These are phyloP conservation scores for Eufriesea mexicana DNA, from an alignment of 1,140 invertebrate genomes.

Conservation along the genomic window DNA sequence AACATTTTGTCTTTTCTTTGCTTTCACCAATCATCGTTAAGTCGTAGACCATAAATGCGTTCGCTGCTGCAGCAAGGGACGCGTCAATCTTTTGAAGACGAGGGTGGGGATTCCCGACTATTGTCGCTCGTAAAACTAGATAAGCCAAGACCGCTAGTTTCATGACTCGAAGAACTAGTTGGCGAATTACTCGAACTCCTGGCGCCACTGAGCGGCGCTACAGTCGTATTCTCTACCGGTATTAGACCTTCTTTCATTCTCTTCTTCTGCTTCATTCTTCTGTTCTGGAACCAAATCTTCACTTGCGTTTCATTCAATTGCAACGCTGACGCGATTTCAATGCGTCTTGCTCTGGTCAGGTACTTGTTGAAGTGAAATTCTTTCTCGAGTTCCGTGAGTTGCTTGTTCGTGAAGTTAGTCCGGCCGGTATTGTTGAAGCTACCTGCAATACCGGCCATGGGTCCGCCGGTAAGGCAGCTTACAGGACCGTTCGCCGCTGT, in stretches of 20 bases:
- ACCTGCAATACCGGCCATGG: constrained; percentile 70
- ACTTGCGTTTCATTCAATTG: constrained; percentile 98
- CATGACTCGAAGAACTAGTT: constrained; percentile 75
- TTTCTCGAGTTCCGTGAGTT: constrained; percentile 98
- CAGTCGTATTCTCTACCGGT: constrained; percentile 83
- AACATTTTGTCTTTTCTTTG: not conserved
- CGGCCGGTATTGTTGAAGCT: constrained; percentile 92
- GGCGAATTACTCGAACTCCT: constrained; percentile 82
- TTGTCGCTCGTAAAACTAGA: constrained; percentile 76
- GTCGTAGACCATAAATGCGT: constrained; percentile 45
- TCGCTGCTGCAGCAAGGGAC: constrained; percentile 60
- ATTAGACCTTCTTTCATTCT: constrained; percentile 95
- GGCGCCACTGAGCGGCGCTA: constrained; percentile 66
- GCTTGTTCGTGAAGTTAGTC: constrained; percentile 99
- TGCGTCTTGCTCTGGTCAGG: constrained; percentile 96
- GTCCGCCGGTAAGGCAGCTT: constrained; percentile 72
- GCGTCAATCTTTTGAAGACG: constrained; percentile 76
- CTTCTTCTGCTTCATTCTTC: constrained; percentile 97
- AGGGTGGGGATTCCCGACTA: constrained; percentile 77
- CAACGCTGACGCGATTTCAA: constrained; percentile 98
- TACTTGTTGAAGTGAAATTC: constrained; percentile 99
- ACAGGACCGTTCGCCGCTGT: constrained; percentile 65
- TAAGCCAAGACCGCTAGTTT: constrained; percentile 65
- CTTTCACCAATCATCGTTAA: constrained; percentile 45
- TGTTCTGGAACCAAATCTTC: constrained; percentile 93